phyloP scores from a whole-genome alignment of 2,888 invertebrate genomes.

The Sylvicola fuscatus region DNA sequence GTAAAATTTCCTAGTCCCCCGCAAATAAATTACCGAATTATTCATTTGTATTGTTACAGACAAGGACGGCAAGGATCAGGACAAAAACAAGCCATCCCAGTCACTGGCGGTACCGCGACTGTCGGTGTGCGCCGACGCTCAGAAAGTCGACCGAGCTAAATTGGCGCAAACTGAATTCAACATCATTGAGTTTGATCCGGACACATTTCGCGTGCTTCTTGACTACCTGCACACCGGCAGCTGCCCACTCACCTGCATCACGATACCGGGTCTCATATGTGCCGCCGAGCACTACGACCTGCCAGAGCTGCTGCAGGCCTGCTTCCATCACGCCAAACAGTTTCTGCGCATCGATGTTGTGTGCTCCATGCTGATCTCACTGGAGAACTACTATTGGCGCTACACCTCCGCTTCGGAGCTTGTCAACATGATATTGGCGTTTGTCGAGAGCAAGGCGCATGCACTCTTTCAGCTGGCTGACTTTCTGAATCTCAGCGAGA shows the following conservation, averaged over 20 bases:
- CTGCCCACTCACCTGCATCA: constrained; percentile 77
- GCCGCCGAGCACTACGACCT: constrained; percentile 89
- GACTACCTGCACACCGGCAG: constrained; percentile 87
- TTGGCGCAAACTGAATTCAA: constrained; percentile 83
- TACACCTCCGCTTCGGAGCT: constrained; percentile 85
- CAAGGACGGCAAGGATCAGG: constrained; percentile 62
- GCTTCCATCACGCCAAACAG: constrained; percentile 90
- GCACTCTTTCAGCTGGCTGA: constrained; percentile 67
- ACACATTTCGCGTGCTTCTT: constrained; percentile 74
- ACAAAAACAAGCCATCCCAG: constrained; percentile 51
- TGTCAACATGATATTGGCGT: constrained; percentile 84
- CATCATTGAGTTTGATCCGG: constrained; percentile 87
- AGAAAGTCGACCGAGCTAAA: constrained; percentile 82
- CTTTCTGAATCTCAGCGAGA: constrained; percentile 74
- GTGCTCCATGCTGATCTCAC: constrained; percentile 75
- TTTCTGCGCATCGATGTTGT: constrained; percentile 82
- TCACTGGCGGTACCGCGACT: constrained; percentile 69
- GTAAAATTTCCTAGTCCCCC: constrained; percentile 30
- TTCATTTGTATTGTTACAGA: constrained; percentile 28
- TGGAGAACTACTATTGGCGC: constrained; percentile 91
- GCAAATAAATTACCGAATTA: not conserved
- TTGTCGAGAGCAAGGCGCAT: constrained; percentile 70
- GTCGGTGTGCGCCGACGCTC: constrained; percentile 83
- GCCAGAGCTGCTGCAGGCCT: constrained; percentile 79
- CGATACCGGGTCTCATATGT: constrained; percentile 76